phyloP scores from a whole-genome alignment of 2,113 vertebrate species.

The Actinemys pallida region DNA sequence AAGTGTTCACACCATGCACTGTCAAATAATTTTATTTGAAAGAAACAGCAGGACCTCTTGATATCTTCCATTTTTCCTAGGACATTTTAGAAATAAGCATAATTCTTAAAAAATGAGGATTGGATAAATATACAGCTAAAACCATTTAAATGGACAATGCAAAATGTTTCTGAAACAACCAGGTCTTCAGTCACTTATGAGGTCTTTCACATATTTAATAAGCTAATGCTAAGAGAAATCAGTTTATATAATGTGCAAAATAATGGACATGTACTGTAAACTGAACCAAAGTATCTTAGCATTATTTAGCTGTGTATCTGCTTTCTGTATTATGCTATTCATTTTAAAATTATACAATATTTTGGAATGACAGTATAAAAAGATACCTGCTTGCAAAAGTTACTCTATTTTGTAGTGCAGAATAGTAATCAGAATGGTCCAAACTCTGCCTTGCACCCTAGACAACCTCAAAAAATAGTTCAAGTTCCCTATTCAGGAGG shows the following conservation, averaged over 20 bases:
- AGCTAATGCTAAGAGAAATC: background rate
- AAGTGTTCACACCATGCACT: background rate
- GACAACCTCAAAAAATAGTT: background rate
- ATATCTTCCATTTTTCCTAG: background rate
- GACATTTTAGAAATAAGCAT: background rate
- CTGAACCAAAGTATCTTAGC: background rate
- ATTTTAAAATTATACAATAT: background rate
- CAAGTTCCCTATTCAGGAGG: background rate
- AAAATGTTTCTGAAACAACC: background rate
- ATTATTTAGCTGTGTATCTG: background rate
- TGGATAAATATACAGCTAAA: background rate
- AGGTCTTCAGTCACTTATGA: constrained; percentile 23
- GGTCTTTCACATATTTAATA: background rate
- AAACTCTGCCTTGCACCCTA: background rate
- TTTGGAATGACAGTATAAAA: background rate
- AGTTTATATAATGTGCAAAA: background rate
- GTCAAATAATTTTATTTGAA: constrained; percentile 41
- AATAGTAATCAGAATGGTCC: background rate
- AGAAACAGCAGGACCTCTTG: background rate
- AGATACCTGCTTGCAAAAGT: background rate
- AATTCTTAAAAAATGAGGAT: background rate
- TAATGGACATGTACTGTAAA: background rate
- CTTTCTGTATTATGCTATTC: background rate
- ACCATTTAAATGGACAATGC: background rate
- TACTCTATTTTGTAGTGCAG: background rate